Base-by-base conservation (phyloP, 2,797 vertebrate genomes). In the Hirundo rustica region DNA sequence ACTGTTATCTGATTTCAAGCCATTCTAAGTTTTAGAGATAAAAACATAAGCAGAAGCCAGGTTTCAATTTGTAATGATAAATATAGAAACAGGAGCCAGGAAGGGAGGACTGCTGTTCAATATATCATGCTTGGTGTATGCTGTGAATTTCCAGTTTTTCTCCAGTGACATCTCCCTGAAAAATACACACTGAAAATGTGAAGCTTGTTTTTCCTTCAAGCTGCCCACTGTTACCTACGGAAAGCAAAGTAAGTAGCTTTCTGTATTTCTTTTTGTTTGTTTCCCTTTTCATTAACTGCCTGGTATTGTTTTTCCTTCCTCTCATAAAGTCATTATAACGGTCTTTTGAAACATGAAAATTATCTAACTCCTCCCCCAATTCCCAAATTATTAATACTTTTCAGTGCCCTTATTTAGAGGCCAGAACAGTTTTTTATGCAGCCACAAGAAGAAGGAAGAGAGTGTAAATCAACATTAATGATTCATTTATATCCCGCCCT, bases 1-100 rank as follows among this genome's bases (percentile, higher is more conserved):
- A 42, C 26, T 38, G 23, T 92, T 94, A 86, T 72, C 89, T 88
- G 79, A 89, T 95, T 91, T 95, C 45, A 84, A 92, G 22, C 7
- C 48, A 72, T 78, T 89, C 89, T 64, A 71, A 74, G 36, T 64
- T 89, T 93, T 62, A 88, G 44, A 51, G 36, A 70, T 72, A 61
- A 13, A 20, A 95, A 70, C n/a, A 50, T 36, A 86, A 42, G 16
- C 68, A 78, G 66, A 82, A 92, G 21, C 1, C 6, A 25, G 13
- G 73, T 85, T 87, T 91, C 11, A 42, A 3, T 78, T 93, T 3
- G 0, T 20, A 68, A 17, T 42, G n/a, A 40, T 72, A 91, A 89
- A 78, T 83, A 93, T 40, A 91, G 85, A 89, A 85, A 78, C 44
- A 75, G 34, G 14, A 74, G 8, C 19, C n/a, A 65, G 45, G 62